Conservation (phyloP, 2,113 vertebrate species). For the Cygnus atratus region DNA sequence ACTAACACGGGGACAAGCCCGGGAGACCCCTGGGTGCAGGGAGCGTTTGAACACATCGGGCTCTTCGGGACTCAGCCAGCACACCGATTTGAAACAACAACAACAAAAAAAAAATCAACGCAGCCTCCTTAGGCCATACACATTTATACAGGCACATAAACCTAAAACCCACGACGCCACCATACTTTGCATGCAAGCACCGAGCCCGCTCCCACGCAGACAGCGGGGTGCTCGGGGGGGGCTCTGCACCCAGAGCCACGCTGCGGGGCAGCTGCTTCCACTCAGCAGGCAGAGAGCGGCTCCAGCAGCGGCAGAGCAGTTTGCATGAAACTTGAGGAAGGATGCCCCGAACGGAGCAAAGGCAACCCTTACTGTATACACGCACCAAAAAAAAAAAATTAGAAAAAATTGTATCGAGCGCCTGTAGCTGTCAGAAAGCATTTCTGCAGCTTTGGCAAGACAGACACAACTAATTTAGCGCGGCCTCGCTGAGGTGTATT, state of each 20-base stretch:
- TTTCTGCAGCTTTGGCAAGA: slow-evolving; percentile 55
- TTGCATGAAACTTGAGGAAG: not conserved
- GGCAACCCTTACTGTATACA: not conserved
- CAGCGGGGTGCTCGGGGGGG: too few relatives aligned
- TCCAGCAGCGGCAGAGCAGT: not conserved
- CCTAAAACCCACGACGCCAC: accelerated
- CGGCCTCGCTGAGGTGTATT: slow-evolving; percentile 17
- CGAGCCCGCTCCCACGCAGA: not conserved
- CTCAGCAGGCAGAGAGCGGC: not conserved
- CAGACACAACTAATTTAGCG: slow-evolving; percentile 65
- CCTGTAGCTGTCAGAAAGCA: slow-evolving; percentile 59
- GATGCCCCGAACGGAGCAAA: not conserved
- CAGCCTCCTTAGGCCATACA: accelerated
- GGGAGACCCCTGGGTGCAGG: not conserved
- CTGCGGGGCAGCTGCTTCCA: not conserved
- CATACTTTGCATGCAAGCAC: accelerated
- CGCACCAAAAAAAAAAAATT: not conserved
- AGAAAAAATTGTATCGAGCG: not conserved
- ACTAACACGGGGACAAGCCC: too few relatives aligned
- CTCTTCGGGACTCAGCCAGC: not conserved
- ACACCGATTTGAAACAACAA: not conserved
- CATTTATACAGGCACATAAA: accelerated
- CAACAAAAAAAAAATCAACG: not conserved
- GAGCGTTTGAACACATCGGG: accelerated
- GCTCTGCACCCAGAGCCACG: not conserved